Evolutionary conservation across 1,140 invertebrate genomes (phyloP), one percentile per base, ranked within the genome.

Genomic region (Megathymus violae): DNA sequence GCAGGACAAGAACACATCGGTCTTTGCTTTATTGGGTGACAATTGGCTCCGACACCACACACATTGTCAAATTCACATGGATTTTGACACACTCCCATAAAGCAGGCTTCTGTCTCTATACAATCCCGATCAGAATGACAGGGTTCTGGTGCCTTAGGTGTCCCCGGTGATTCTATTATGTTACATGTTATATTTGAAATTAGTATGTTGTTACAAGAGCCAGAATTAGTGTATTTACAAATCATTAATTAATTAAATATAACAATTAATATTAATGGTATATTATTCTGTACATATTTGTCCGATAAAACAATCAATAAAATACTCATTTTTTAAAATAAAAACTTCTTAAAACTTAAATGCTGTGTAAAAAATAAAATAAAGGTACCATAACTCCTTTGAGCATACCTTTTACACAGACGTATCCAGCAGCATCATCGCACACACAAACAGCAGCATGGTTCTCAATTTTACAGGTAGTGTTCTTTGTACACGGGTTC

Each of bases 1-100:
- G 93, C 93, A 7, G 94, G 94, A 85, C 94, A 95, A 69, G 94
- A 95, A 91, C 95, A 96, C 84, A 96, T 95, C 2, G 95, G 95
- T 67, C 95, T 93, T 88, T 95, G 95, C 83, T 94, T 94, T 89
- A 95, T 93, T 36, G 94, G 94, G 71, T 94, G 93, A 80, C 95
- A 96, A 77, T 94, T 94, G 44, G 95, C 95, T 73, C 92, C 88
- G 62, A 83, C 73, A 46, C 91, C 95, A 91, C 95, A 96, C 58
- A 95, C 93, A 80, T 94, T 94, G 60, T 94, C 93, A 91, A 95
- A 94, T 69, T 94, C 93, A 85, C 95, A 96, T 62, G 95, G 93
- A 89, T 95, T 94, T 85, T 95, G 93, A 86, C 95, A 95, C 67
- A 94, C 74, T 75, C 93, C 94, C 93, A 94, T 94, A 83, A 94